Percentiles rank a stretch among this genome's conserved stretches.
These are phyloP conservation scores for Argyrosomus japonicus DNA, from an alignment of 2,113 vertebrate genomes.

Conservation along the genomic window DNA sequence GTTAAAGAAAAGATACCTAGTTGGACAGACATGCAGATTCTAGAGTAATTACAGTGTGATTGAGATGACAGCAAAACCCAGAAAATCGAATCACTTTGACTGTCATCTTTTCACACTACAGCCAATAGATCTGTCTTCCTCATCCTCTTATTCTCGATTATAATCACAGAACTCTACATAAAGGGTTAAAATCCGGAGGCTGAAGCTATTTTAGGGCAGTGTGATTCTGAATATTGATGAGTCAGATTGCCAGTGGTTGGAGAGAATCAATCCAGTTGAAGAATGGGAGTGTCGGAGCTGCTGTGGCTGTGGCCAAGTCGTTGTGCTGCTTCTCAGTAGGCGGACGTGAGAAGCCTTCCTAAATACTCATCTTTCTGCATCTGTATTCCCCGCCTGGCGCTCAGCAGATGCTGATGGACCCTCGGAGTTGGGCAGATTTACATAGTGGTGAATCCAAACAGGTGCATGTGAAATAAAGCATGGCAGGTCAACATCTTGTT, in stretches of 20 bases:
- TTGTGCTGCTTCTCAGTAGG: conserved; percentile 65
- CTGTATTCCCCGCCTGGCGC: conserved; percentile 66
- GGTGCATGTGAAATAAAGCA: conserved; percentile 66
- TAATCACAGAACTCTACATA: conserved; percentile 12
- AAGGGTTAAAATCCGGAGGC: conserved; percentile 57
- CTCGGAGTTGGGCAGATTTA: conserved; percentile 57
- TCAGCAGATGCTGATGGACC: conserved; percentile 71
- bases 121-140: background rate
- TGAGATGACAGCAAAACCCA: background rate
- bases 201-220: conserved; percentile 64
- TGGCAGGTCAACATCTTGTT: conserved; percentile 72
- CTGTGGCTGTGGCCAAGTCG: conserved; percentile 65
- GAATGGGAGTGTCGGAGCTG: conserved; percentile 69
- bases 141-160: background rate
- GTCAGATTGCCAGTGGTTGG: conserved; percentile 69
- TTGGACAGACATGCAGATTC: background rate
- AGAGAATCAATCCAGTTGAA: conserved; percentile 79
- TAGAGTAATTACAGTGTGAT: background rate
- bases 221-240: conserved; percentile 78
- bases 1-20: background rate
- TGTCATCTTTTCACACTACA: background rate
- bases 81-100: background rate
- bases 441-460: conserved; percentile 68
- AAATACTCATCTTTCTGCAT: conserved; percentile 54
- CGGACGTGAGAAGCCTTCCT: conserved; percentile 71